Percentiles rank a stretch among this genome's conserved stretches.
These are phyloP conservation scores for Drosophila cognata DNA, from an alignment of 2,888 invertebrate genomes.

Conservation along the genomic window DNA sequence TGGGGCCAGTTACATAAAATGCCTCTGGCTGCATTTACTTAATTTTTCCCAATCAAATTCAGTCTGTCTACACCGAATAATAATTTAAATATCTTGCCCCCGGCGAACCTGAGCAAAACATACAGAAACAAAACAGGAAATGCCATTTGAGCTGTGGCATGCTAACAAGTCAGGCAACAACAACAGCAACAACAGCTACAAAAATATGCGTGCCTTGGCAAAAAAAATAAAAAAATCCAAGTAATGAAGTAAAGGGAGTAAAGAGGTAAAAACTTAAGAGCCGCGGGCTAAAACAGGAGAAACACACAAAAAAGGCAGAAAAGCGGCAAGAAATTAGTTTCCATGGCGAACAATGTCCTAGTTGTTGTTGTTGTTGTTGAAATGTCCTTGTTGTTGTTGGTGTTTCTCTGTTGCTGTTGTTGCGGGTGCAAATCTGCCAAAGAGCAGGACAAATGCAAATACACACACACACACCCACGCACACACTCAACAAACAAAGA, in stretches of 20 bases:
- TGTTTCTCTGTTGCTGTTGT: conserved; percentile 39
- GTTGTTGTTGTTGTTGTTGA: conserved; percentile 37
- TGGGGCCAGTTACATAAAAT: conserved; percentile 20
- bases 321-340: conserved; percentile 73
- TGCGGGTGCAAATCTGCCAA: conserved; percentile 62
- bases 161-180: conserved; percentile 68
- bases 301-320: conserved; percentile 52
- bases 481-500: conserved; percentile 13
- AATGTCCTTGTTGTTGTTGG: conserved; percentile 51
- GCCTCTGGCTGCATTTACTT: conserved; percentile 60
- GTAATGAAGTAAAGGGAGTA: conserved; percentile 12
- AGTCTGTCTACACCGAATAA: conserved; percentile 61
- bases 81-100: conserved; percentile 73
- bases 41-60: conserved; percentile 73
- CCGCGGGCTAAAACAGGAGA: conserved; percentile 63
- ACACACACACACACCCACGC: conserved; percentile 26
- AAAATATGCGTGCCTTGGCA: conserved; percentile 43
- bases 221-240: conserved; percentile 21
- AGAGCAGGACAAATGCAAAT: conserved; percentile 55
- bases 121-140: conserved; percentile 52
- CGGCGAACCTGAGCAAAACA: conserved; percentile 31
- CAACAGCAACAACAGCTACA: conserved; percentile 28
- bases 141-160: conserved; percentile 71
- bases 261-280: conserved; percentile 61
- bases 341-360: conserved; percentile 57